A percentile compares a stretch with the other conserved stretches of the same genome.
Conservation (phyloP, 2,888 invertebrate genomes). For the Acrocyrtus sp. region DNA sequence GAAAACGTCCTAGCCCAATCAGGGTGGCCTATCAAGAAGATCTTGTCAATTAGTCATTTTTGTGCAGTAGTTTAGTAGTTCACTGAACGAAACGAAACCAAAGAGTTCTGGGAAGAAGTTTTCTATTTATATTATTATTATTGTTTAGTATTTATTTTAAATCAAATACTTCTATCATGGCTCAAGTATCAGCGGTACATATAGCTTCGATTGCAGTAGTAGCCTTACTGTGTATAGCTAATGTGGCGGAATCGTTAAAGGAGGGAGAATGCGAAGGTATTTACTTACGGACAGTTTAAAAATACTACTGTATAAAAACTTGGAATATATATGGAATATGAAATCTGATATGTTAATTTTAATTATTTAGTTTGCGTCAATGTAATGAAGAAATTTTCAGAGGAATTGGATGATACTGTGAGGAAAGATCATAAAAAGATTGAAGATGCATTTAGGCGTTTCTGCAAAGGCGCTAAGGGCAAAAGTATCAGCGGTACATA, state of each 20-base stretch:
- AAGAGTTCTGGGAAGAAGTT: too few species aligned
- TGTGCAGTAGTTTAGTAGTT: too few species aligned
- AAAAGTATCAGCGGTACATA: slow-evolving; percentile 69
- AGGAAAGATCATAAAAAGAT: slow-evolving; percentile 81
- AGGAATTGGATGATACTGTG: slow-evolving; percentile 75
- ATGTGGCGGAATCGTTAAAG: slow-evolving; percentile 70
- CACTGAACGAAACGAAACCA: too few species aligned
- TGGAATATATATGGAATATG: too few species aligned
- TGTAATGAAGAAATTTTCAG: slow-evolving; percentile 82
- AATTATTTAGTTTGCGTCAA: slow-evolving; percentile 87
- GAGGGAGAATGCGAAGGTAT: slow-evolving; percentile 89
- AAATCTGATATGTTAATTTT: slow-evolving; percentile 24
- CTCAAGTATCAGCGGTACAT: slow-evolving; percentile 22
- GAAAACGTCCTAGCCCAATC: too few species aligned
- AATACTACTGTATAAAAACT: neutral
- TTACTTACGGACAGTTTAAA: too few species aligned
- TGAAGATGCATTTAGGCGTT: slow-evolving; percentile 83
- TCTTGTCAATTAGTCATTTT: too few species aligned
- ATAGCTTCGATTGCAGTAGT: slow-evolving; percentile 20
- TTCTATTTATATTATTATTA: too few species aligned
- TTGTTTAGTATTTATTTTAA: too few species aligned
- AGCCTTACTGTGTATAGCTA: slow-evolving; percentile 32
- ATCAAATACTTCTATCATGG: too few species aligned
- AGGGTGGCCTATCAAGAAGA: too few species aligned
- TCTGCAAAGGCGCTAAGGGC: slow-evolving; percentile 83